Base-by-base conservation (phyloP, 2,888 invertebrate genomes). In the Litoditis marina region DNA sequence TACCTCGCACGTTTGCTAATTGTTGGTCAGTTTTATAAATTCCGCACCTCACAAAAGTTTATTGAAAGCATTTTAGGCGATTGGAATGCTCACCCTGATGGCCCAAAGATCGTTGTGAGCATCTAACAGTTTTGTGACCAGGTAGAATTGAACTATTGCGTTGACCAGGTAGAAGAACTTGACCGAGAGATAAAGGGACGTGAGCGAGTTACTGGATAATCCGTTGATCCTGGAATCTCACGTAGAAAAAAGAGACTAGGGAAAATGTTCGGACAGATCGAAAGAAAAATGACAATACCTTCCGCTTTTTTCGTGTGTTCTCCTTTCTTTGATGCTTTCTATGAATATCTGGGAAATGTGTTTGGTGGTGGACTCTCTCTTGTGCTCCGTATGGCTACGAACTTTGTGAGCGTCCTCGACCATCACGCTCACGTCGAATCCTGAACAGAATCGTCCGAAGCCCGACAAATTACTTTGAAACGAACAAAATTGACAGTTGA, bases 61-160 rank as follows among this genome's bases (percentile, higher is more conserved):
- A 8, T 44, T 44, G 44, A 44, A 44, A n/a, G 19, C 30, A 49
- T n/a, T 19, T n/a, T 34, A 13, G 22, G 31, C 30, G n/a, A 47
- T 11, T 13, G 22, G 19, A 13, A 39, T 51, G 28, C 16, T 19
- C 19, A 60, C 51, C 30, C 31, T 31, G 25, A 53, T 3, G 1
- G 42, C n/a, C 51, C 51, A 52, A 36, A 27, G 39, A 27, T 30
- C 31, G 22, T 60, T 49, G 44, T 27, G 22, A 16, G 46, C n/a
- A 27, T 50, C 25, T 27, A 60, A 36, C 31, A 52, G 49, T n/a
- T 27, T 39, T 19, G 52, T 39, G 7, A 60, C 51, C 28, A 47
- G 30, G 52, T 28, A 42, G 52, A 52, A 36, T n/a, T 31, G 22
- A 25, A 44, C 11, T 7, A 28, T 28, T 3, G 47, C 19, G 28